Conservation (phyloP, 2,888 invertebrate species). For the Oligia fasciuncula region DNA sequence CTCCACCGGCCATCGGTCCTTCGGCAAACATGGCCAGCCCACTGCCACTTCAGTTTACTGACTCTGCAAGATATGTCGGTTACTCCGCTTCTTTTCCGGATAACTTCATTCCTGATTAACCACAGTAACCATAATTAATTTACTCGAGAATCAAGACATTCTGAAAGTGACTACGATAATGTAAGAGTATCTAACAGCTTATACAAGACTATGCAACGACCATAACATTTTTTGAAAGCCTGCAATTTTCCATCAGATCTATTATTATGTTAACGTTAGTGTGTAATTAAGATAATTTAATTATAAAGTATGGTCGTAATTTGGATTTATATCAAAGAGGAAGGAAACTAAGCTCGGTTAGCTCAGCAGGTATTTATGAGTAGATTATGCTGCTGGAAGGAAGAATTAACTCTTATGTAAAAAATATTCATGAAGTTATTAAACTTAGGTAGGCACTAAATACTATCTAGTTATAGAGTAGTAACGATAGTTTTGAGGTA, state of each 20-base stretch:
- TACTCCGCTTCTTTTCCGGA: no score
- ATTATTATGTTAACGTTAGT: neutral
- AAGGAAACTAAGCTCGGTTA: constrained; percentile 28
- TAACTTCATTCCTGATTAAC: no score
- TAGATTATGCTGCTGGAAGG: neutral
- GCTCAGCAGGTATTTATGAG: neutral
- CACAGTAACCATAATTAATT: neutral
- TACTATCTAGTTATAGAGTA: neutral
- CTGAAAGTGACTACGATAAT: neutral
- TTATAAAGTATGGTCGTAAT: neutral
- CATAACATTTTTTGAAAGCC: neutral
- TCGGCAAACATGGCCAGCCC: no score
- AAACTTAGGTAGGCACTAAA: neutral
- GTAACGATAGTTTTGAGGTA: neutral
- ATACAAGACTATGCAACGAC: constrained; percentile 15
- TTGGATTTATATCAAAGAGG: constrained; percentile 31
- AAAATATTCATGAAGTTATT: neutral
- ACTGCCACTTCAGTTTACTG: no score
- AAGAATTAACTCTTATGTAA: neutral
- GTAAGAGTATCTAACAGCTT: neutral
- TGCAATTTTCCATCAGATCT: constrained; percentile 4
- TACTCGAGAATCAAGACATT: neutral
- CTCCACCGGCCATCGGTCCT: no score
- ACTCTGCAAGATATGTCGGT: no score
- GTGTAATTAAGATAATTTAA: constrained; percentile 22